Conservation (phyloP, 2,888 invertebrate species). For the Watsonalla binaria region DNA sequence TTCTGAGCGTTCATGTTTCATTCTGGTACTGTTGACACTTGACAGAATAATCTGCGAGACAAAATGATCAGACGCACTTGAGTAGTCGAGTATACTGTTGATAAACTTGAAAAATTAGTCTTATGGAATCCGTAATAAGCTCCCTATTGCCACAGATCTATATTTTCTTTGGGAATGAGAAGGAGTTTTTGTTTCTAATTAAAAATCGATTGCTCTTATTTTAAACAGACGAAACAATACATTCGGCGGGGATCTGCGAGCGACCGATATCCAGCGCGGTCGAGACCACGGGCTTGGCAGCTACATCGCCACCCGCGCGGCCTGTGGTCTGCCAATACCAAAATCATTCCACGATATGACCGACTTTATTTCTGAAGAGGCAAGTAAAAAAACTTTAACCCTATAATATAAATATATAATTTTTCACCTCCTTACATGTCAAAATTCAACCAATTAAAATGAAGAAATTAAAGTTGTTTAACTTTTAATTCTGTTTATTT, state of each 20-base stretch:
- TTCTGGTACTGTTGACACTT: too few relatives aligned
- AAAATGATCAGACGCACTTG: too few relatives aligned
- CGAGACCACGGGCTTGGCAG: constrained; percentile 91
- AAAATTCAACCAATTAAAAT: background rate
- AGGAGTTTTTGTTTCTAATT: background rate
- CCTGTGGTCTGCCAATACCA: constrained; percentile 86
- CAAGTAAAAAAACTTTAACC: constrained; percentile 30
- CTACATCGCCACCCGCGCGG: constrained; percentile 87
- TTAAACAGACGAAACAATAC: constrained; percentile 80
- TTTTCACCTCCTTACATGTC: background rate
- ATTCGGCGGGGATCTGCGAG: constrained; percentile 88
- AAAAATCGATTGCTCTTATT: constrained; percentile 1
- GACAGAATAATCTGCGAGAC: too few relatives aligned
- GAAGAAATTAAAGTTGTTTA: background rate
- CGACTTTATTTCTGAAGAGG: constrained; percentile 82
- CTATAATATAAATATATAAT: background rate
- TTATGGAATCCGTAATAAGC: too few relatives aligned
- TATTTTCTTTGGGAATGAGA: constrained; percentile 1
- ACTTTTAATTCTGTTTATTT: background rate
- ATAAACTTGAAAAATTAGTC: too few relatives aligned
- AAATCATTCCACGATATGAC: constrained; percentile 83
- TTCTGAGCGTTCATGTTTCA: too few relatives aligned
- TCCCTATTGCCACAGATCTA: too few relatives aligned
- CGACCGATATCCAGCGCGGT: constrained; percentile 91
- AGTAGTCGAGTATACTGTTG: too few relatives aligned